Conservation (phyloP, 92 coral and sea anemone species). For the Porites cylindrica region DNA sequence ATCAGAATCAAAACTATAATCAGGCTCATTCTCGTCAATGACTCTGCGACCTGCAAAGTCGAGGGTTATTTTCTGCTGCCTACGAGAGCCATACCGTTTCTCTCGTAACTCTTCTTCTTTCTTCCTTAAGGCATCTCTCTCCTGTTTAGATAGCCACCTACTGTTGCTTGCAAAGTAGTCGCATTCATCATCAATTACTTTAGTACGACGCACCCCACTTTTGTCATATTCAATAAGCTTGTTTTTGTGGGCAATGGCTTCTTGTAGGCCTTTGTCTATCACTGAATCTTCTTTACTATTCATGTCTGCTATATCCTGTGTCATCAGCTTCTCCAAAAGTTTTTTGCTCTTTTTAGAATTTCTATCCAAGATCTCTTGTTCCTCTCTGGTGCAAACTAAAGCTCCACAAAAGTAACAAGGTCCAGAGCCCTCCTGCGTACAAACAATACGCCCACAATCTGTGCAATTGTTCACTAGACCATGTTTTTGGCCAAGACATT, state of each 20-base stretch:
- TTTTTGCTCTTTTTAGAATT: constrained; percentile 93
- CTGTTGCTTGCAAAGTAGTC: constrained; percentile 97
- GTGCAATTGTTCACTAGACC: constrained; percentile 85
- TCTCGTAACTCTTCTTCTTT: constrained; percentile 86
- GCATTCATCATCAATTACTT: constrained; percentile 97
- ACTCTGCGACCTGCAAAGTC: constrained; percentile 97
- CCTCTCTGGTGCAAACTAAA: constrained; percentile 90
- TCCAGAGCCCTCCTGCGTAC: constrained; percentile 97
- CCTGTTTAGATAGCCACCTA: constrained; percentile 86
- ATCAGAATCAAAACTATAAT: constrained; percentile 59
- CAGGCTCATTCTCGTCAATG: constrained; percentile 66
- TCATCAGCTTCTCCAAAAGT: constrained; percentile 81
- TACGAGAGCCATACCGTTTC: constrained; percentile 83
- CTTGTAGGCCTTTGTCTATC: constrained; percentile 70
- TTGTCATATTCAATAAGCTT: constrained; percentile 91
- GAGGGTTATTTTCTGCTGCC: constrained; percentile 88
- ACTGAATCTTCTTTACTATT: neutral
- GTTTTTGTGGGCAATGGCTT: constrained; percentile 92
- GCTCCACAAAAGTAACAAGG: constrained; percentile 98
- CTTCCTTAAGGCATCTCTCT: constrained; percentile 73
- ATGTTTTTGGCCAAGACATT: constrained; percentile 96
- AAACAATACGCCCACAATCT: constrained; percentile 94
- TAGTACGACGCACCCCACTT: constrained; percentile 93
- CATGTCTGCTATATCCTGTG: constrained; percentile 55
- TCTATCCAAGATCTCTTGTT: constrained; percentile 87